Percentiles rank a stretch among this genome's conserved stretches.
Conservation (phyloP, 2,113 vertebrate genomes). For the Nibea coibor region DNA sequence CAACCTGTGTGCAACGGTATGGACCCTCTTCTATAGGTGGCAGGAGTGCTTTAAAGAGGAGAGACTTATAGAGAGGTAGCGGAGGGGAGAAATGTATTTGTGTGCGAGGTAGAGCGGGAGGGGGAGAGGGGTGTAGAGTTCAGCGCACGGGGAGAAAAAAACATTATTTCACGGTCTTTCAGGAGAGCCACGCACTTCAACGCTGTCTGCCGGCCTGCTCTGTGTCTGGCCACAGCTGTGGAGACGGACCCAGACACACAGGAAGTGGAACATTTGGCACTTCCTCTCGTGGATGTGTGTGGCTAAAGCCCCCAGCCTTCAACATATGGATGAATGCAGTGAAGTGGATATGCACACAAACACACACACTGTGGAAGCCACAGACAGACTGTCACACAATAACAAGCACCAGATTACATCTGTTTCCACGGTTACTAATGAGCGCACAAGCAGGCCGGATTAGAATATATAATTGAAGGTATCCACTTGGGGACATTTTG, state of each 20-base stretch:
- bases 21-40: constrained; percentile 66
- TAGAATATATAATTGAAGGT: constrained; percentile 56
- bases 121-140: constrained; percentile 31
- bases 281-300: constrained; percentile 62
- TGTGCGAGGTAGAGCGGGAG: constrained; percentile 27
- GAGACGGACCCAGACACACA: constrained; percentile 61
- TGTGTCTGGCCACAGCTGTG: constrained; percentile 69
- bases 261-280: constrained; percentile 74
- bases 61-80: constrained; percentile 39
- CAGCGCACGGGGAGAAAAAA: constrained; percentile 53
- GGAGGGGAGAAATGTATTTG: constrained; percentile 54
- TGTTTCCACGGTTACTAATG: constrained; percentile 66
- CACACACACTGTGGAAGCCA: constrained; percentile 33
- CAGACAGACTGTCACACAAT: constrained; percentile 31
- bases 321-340: constrained; percentile 43
- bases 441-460: constrained; percentile 40
- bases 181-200: constrained; percentile 40
- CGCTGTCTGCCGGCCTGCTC: constrained; percentile 53
- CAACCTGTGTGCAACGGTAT: constrained; percentile 67
- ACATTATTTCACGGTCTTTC: constrained; percentile 59
- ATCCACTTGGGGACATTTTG: constrained; percentile 52
- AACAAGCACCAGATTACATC: constrained; percentile 58
- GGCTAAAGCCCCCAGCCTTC: constrained; percentile 20
- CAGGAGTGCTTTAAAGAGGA: constrained; percentile 52
- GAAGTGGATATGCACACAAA: constrained; percentile 15